These are phyloP conservation scores for Eurosta solidaginis DNA, from an alignment of 1,140 invertebrate species.

Conservation along the genomic window DNA sequence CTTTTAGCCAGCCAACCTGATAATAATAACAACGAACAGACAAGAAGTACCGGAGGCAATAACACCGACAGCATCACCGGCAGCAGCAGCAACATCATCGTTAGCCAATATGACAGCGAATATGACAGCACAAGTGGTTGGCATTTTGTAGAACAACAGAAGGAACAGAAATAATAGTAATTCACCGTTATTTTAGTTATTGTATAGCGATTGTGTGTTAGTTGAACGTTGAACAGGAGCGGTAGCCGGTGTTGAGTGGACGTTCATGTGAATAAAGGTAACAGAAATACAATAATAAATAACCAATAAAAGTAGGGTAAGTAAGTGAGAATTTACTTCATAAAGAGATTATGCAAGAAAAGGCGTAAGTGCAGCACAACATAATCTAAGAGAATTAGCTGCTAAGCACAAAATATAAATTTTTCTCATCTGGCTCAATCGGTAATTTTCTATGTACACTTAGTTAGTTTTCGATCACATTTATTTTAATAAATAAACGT, in stretches of 20 bases:
- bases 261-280: not conserved
- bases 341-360: not conserved
- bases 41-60: not conserved
- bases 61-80: not conserved
- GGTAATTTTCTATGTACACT: no score
- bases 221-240: not conserved
- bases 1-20: slow-evolving; percentile 88
- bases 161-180: not conserved
- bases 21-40: not conserved
- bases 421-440: no score
- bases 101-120: not conserved
- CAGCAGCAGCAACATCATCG: not conserved
- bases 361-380: not conserved
- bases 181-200: slow-evolving; percentile 25
- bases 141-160: not conserved
- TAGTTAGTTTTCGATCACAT: no score
- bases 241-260: not conserved
- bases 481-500: no score
- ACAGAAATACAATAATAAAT: not conserved
- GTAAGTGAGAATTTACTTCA: not conserved
- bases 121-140: not conserved
- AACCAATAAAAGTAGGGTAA: slow-evolving; percentile 12
- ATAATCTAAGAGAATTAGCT: no score
- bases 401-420: no score
- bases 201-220: slow-evolving; percentile 4